Evolutionary conservation across 2,888 invertebrate species (phyloP).

Genomic region (Dicycla oo): DNA sequence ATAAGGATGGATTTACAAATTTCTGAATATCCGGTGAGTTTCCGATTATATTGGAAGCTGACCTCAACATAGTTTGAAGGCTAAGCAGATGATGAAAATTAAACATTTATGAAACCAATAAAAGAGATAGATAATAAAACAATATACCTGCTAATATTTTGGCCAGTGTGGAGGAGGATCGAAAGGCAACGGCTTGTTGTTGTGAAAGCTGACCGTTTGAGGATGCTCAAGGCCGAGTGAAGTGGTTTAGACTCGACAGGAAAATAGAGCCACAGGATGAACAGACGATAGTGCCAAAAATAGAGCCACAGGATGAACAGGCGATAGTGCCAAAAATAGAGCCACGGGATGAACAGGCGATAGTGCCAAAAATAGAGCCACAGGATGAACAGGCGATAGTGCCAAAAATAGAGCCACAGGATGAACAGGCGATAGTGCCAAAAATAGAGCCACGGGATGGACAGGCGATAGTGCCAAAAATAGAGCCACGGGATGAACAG

Average conservation of each 20-base stretch:
- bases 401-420: neutral
- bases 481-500: neutral
- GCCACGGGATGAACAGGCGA: neutral
- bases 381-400: too few species aligned
- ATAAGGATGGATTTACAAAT: too few species aligned
- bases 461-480: too few species aligned
- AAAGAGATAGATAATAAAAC: too few species aligned
- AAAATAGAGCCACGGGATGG: too few species aligned
- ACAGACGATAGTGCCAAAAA: neutral
- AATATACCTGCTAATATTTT: constrained; percentile 7
- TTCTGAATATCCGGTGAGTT: too few species aligned
- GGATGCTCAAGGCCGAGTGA: constrained; percentile 38
- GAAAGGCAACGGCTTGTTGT: constrained; percentile 7
- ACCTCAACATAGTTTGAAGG: too few species aligned
- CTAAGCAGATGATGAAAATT: too few species aligned
- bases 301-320: neutral
- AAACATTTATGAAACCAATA: too few species aligned
- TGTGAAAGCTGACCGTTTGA: constrained; percentile 46
- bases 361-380: neutral
- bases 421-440: neutral
- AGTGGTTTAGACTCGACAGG: neutral
- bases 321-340: neutral
- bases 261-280: neutral
- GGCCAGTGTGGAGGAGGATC: constrained; percentile 2
- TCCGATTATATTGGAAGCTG: too few species aligned